A percentile compares a stretch with the other conserved stretches of the same genome.
These are phyloP conservation scores for Quadriops clusia DNA, from an alignment of 2,888 invertebrate species.

Conservation along the genomic window DNA sequence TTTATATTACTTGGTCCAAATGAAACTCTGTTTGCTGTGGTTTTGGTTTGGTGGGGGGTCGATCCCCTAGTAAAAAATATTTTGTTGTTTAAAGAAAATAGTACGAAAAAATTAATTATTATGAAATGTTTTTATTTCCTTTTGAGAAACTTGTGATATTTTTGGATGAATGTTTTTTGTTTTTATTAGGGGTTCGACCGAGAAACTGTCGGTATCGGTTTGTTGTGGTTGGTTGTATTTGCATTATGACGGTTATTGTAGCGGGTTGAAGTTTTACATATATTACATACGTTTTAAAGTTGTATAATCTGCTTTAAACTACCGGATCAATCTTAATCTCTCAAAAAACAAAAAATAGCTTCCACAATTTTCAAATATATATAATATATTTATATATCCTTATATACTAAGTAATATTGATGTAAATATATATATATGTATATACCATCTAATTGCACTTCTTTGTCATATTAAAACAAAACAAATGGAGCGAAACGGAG, in stretches of 20 bases:
- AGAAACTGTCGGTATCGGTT: conserved; percentile 48
- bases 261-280: conserved; percentile 30
- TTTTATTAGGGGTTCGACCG: conserved; percentile 1
- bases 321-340: conserved; percentile 37
- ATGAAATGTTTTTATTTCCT: too few relatives aligned
- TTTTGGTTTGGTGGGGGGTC: conserved; percentile 30
- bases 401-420: conserved; percentile 41
- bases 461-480: conserved; percentile 41
- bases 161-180: not conserved
- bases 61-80: too few relatives aligned
- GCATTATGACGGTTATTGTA: conserved; percentile 37
- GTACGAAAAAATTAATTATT: too few relatives aligned
- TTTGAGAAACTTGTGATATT: not conserved
- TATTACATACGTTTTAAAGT: conserved; percentile 1
- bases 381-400: conserved; percentile 41
- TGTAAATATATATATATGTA: conserved; percentile 45
- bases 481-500: conserved; percentile 16
- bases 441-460: conserved; percentile 53
- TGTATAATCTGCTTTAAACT: not conserved
- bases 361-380: conserved; percentile 38
- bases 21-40: conserved; percentile 31
- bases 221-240: conserved; percentile 39
- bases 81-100: too few relatives aligned
- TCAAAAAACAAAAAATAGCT: conserved; percentile 52
- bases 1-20: conserved; percentile 28